phyloP scores from a whole-genome alignment of 2,888 invertebrate genomes.

The Cheilosia scutellata region DNA sequence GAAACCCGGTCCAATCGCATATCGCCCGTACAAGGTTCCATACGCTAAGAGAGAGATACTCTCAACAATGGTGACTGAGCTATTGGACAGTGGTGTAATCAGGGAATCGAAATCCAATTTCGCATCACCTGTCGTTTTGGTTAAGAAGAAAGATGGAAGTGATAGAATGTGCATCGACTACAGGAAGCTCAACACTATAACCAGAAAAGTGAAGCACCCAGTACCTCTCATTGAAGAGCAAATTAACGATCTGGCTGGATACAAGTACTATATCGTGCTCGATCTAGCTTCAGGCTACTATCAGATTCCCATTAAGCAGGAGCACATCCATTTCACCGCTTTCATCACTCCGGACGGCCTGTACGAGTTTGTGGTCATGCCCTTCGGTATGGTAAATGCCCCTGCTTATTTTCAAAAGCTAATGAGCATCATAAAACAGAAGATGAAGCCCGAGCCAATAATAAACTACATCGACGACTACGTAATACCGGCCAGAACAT shows the following conservation, averaged over 20 bases:
- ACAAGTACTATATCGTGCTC: slow-evolving; percentile 1
- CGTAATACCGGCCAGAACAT: slow-evolving; percentile 8
- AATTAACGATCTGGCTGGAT: neutral
- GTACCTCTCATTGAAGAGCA: slow-evolving; percentile 22
- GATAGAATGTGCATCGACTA: slow-evolving; percentile 31
- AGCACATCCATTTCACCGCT: slow-evolving; percentile 20
- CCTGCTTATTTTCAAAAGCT: slow-evolving; percentile 24
- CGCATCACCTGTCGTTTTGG: slow-evolving; percentile 18
- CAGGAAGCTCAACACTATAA: neutral
- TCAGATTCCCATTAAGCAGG: slow-evolving; percentile 30
- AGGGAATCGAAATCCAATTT: slow-evolving; percentile 17
- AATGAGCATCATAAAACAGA: slow-evolving; percentile 12
- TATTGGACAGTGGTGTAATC: neutral
- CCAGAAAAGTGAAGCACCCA: slow-evolving; percentile 13
- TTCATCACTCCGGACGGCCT: slow-evolving; percentile 32
- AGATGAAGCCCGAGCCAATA: slow-evolving; percentile 8
- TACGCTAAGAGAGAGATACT: slow-evolving; percentile 13
- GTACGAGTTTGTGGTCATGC: slow-evolving; percentile 23
- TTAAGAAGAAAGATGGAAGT: slow-evolving; percentile 29
- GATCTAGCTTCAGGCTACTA: slow-evolving; percentile 34
- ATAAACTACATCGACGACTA: slow-evolving; percentile 26
- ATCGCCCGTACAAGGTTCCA: slow-evolving; percentile 11
- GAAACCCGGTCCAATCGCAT: neutral
- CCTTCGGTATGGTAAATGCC: slow-evolving; percentile 29
- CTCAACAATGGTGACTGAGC: neutral